Conservation (phyloP, 2,797 vertebrate species). For the Coregonus suidteri region DNA sequence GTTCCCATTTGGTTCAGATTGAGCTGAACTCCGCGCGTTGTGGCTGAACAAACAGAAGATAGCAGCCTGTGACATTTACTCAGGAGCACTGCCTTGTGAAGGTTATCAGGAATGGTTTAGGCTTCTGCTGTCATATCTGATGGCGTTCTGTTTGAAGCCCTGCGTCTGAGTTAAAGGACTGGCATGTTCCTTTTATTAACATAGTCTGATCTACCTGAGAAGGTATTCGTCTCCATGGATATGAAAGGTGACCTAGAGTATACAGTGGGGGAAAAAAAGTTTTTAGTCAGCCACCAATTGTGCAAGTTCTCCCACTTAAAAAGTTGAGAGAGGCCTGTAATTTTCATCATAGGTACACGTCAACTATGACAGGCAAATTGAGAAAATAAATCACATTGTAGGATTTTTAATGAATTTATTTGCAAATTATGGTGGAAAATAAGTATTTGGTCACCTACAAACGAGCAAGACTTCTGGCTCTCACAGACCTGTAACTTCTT, state of each 20-base stretch:
- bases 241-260: not conserved
- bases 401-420: too few species aligned
- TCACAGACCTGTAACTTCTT: too few species aligned
- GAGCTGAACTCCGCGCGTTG: slow-evolving; percentile 49
- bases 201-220: slow-evolving; percentile 38
- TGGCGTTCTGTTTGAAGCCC: slow-evolving; percentile 65
- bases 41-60: slow-evolving; percentile 76
- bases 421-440: too few species aligned
- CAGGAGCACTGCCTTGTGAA: slow-evolving; percentile 74
- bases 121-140: slow-evolving; percentile 74
- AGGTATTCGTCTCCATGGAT: not conserved
- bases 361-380: too few species aligned
- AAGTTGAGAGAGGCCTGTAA: too few species aligned
- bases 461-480: too few species aligned
- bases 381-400: too few species aligned
- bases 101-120: slow-evolving; percentile 73
- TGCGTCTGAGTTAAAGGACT: slow-evolving; percentile 74
- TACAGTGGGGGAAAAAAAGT: too few species aligned
- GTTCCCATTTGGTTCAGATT: slow-evolving; percentile 63
- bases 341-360: too few species aligned
- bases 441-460: too few species aligned
- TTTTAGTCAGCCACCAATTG: too few species aligned
- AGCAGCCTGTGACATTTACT: slow-evolving; percentile 81
- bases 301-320: too few species aligned
- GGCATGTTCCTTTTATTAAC: slow-evolving; percentile 56